Evolutionary conservation across 53 echinoderm and acorn worm genomes (phyloP).

Genomic region (Zoroaster sp.): DNA sequence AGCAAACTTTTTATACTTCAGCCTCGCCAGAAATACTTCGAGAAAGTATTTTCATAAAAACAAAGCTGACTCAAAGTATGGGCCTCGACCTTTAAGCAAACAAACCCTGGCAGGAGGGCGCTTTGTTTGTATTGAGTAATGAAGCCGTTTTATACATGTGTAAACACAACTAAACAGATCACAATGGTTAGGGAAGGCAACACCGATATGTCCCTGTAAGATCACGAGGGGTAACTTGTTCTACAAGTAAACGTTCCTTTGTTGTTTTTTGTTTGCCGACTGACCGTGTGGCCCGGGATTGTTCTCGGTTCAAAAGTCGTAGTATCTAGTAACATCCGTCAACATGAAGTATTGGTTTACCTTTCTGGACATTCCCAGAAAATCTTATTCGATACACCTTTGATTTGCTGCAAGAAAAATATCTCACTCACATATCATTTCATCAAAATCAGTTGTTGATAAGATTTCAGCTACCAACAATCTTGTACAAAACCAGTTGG

Average conservation of each 20-base stretch:
- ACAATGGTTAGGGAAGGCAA: not conserved
- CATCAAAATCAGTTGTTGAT: too few relatives aligned
- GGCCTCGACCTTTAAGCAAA: not conserved
- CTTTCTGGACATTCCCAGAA: not conserved
- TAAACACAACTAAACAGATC: not conserved
- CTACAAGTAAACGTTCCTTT: not conserved
- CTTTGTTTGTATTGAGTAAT: conserved; percentile 34
- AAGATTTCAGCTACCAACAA: too few relatives aligned
- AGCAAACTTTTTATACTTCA: not conserved
- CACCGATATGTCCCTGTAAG: not conserved
- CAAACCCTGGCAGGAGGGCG: not conserved
- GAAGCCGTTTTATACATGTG: conserved; percentile 12
- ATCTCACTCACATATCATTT: too few relatives aligned
- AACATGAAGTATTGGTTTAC: not conserved
- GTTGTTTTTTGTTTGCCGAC: conserved; percentile 5
- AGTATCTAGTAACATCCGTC: not conserved
- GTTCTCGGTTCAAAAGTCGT: not conserved
- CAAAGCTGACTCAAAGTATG: not conserved
- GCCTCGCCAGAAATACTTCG: not conserved
- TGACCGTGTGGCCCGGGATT: not conserved
- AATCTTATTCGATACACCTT: not conserved
- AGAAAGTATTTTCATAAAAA: not conserved
- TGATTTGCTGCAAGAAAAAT: too few relatives aligned
- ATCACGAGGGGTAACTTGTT: conserved; percentile 1
- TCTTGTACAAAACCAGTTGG: too few relatives aligned